phyloP scores from a whole-genome alignment of 2,888 invertebrate species.

The Syrphus vitripennis region DNA sequence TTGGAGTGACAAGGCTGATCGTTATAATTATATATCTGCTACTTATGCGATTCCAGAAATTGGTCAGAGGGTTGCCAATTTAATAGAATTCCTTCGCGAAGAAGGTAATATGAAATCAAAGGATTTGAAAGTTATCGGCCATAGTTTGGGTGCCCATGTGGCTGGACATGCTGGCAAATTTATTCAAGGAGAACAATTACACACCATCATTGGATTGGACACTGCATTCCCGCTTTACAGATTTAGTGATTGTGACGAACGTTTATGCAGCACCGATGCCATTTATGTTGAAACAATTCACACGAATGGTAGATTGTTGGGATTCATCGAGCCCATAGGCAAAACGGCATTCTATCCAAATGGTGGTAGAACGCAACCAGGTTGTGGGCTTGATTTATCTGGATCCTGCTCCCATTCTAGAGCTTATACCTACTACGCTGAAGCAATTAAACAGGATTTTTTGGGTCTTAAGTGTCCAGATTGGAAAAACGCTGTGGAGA shows the following conservation, averaged over 20 bases:
- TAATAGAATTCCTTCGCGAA: conserved; percentile 80
- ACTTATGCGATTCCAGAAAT: conserved; percentile 78
- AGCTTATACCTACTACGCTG: conserved; percentile 80
- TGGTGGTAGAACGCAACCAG: conserved; percentile 82
- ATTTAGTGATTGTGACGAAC: conserved; percentile 73
- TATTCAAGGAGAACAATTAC: conserved; percentile 82
- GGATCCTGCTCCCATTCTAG: conserved; percentile 81
- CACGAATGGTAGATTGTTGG: conserved; percentile 77
- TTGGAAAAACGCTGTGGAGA: conserved; percentile 74
- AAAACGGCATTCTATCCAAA: conserved; percentile 83
- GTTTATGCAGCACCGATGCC: conserved; percentile 76
- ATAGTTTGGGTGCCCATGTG: conserved; percentile 84
- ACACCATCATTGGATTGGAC: conserved; percentile 82
- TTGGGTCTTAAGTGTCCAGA: conserved; percentile 74
- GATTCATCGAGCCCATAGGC: conserved; percentile 78
- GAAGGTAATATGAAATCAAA: conserved; percentile 81
- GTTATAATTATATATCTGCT: conserved; percentile 83
- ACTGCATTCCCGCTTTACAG: conserved; percentile 76
- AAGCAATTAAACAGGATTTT: conserved; percentile 79
- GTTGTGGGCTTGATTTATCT: conserved; percentile 80
- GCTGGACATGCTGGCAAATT: conserved; percentile 84
- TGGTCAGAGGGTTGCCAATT: conserved; percentile 74
- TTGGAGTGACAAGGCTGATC: conserved; percentile 83
- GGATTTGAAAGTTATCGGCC: conserved; percentile 83
- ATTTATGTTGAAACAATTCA: conserved; percentile 78